Evolutionary conservation across 2,797 vertebrate genomes (phyloP).

Genomic region (Orestias chungarensis): DNA sequence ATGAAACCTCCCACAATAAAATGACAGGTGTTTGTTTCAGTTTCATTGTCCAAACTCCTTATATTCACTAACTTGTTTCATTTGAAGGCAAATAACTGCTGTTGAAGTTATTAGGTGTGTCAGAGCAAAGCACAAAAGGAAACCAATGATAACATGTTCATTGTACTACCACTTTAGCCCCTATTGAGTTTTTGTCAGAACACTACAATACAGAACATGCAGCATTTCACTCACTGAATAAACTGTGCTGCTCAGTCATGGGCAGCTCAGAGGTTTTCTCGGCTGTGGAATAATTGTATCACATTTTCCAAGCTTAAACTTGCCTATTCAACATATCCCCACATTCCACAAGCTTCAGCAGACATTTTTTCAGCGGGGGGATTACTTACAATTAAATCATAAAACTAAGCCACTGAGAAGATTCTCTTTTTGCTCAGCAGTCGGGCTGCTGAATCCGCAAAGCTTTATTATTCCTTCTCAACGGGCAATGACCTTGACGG

Average conservation of each 20-base stretch:
- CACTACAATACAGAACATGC: neutral
- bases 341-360: conserved; percentile 50
- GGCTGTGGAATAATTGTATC: conserved; percentile 24
- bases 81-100: neutral
- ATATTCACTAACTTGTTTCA: neutral
- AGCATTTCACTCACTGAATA: conserved; percentile 17
- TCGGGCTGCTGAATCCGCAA: conserved; percentile 56
- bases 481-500: conserved; percentile 63
- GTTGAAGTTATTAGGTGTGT: neutral
- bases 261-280: conserved; percentile 18
- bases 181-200: conserved; percentile 2
- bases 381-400: conserved; percentile 65
- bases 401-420: conserved; percentile 69
- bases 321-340: conserved; percentile 44
- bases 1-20: too few species aligned
- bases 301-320: conserved; percentile 34
- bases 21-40: too few species aligned
- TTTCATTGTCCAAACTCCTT: too few species aligned
- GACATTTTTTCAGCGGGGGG: conserved; percentile 48
- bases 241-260: conserved; percentile 30
- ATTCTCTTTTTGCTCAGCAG: conserved; percentile 65
- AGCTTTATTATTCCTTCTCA: conserved; percentile 54
- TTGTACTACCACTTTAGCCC: neutral
- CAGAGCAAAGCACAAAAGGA: neutral
- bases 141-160: neutral